Evolutionary conservation across 2,113 vertebrate genomes (phyloP).

Genomic region (Brachionichthys hirsutus): DNA sequence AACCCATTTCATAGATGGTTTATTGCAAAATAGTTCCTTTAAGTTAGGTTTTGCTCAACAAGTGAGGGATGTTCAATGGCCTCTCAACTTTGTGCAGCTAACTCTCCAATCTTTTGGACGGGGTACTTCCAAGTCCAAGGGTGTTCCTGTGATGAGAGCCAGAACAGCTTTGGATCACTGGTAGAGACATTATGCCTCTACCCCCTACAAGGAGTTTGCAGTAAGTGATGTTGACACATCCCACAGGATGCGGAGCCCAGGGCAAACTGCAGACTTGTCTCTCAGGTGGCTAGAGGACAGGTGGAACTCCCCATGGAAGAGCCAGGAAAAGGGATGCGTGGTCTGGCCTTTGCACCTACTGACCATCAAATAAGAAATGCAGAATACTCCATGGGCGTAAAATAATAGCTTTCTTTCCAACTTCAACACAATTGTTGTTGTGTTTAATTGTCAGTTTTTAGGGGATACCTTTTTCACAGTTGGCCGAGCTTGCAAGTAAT

Average conservation of each 20-base stretch:
- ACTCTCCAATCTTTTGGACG: background rate
- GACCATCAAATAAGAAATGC: background rate
- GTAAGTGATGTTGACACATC: slow-evolving; percentile 19
- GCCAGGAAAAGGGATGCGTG: background rate
- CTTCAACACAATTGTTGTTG: too few species aligned
- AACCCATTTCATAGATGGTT: too few species aligned
- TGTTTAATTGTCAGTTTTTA: too few species aligned
- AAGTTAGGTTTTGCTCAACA: too few species aligned
- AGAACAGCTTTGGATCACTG: slow-evolving; percentile 16
- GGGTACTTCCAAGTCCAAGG: slow-evolving; percentile 16
- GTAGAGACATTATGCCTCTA: slow-evolving; percentile 8
- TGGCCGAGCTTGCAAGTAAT: too few species aligned
- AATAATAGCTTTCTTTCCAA: too few species aligned
- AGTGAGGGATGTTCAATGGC: too few species aligned
- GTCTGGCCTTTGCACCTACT: slow-evolving; percentile 27
- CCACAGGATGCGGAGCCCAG: slow-evolving; percentile 21
- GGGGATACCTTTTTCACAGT: too few species aligned
- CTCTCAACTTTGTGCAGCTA: slow-evolving; percentile 6
- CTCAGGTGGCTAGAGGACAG: slow-evolving; percentile 9
- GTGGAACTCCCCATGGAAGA: slow-evolving; percentile 8
- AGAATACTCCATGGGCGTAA: slow-evolving; percentile 3
- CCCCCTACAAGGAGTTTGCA: slow-evolving; percentile 3
- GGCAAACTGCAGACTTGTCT: slow-evolving; percentile 30
- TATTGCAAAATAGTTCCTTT: too few species aligned
- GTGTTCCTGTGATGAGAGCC: slow-evolving; percentile 20